A percentile compares a stretch with the other conserved stretches of the same genome.
Evolutionary conservation across 2,113 vertebrate genomes (phyloP).

Genomic region (Podiceps cristatus): DNA sequence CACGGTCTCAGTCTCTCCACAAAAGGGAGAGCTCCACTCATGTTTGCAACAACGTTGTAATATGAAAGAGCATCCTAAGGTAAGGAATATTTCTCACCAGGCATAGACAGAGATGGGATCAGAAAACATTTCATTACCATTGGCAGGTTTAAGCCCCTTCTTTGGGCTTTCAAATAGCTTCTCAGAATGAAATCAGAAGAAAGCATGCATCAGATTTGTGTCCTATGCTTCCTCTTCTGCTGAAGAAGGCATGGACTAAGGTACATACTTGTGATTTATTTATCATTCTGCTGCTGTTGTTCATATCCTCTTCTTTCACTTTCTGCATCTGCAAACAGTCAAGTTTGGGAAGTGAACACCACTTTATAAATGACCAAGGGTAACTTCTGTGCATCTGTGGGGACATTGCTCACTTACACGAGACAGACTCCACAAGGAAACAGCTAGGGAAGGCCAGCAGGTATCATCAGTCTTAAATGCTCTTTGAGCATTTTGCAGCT

Average conservation of each 20-base stretch:
- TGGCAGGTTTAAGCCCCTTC: background rate
- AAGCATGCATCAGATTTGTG: background rate
- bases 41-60: rapidly evolving
- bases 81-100: background rate
- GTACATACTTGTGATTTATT: background rate
- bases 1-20: background rate
- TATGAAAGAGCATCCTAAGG: background rate
- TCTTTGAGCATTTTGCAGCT: background rate
- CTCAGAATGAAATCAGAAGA: background rate
- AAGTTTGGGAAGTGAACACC: background rate
- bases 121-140: background rate
- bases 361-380: background rate
- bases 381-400: background rate
- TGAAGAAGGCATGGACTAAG: background rate
- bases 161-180: background rate
- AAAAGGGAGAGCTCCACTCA: background rate
- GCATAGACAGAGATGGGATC: background rate
- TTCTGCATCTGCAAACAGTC: background rate
- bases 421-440: background rate
- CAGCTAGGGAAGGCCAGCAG: background rate
- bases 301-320: background rate
- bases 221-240: background rate
- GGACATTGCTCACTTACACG: background rate
- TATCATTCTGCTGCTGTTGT: background rate
- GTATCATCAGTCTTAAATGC: background rate